Base-by-base conservation (phyloP, 2,797 vertebrate genomes). In the Epinephelus coioides region DNA sequence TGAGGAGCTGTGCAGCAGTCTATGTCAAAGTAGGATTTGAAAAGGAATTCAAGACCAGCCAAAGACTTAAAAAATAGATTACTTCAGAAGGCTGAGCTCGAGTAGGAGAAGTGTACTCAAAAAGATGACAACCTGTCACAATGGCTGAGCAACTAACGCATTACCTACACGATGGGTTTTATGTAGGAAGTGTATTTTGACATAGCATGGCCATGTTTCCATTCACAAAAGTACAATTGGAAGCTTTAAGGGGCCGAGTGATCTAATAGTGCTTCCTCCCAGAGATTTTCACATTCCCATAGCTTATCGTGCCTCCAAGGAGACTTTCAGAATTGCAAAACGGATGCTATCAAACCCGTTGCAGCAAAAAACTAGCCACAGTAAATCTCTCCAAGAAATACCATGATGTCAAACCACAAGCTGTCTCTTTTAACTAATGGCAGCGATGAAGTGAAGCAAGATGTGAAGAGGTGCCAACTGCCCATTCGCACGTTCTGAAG, bases 391-490 rank as follows among this genome's bases (percentile, higher is more conserved):
- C 46, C 34, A 60, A 80, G 73, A 77, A 85, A 85, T 69, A 60
- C 61, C 66, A 44, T n/a, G 50, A 86, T 78, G 84, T 87, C 82
- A 75, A 78, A 72, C 72, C 73, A 21, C 82, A 87, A 84, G 85
- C 81, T 89, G 85, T 78, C 84, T 62, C 73, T 86, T 87, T 82
- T 30, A 82, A 82, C 84, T 88, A 79, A 84, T 81, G 73, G 53
- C 65, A 78, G 70, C 13, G 78, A 86, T 71, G 75, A 89, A 86
- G 78, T 66, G 88, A 77, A 83, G 83, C 71, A 65, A 56, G 64
- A 87, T 54, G 78, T 73, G 71, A 78, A 78, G 49, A 90, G 80
- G 88, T 88, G 91, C 82, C 89, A 92, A 88, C 62, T 82, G 82
- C 46, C 86, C 86, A 82, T 92, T 91, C 72, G 18, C 90, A 91